These are phyloP conservation scores for Priocnemis perturbator DNA, from an alignment of 2,888 invertebrate genomes.

Conservation along the genomic window DNA sequence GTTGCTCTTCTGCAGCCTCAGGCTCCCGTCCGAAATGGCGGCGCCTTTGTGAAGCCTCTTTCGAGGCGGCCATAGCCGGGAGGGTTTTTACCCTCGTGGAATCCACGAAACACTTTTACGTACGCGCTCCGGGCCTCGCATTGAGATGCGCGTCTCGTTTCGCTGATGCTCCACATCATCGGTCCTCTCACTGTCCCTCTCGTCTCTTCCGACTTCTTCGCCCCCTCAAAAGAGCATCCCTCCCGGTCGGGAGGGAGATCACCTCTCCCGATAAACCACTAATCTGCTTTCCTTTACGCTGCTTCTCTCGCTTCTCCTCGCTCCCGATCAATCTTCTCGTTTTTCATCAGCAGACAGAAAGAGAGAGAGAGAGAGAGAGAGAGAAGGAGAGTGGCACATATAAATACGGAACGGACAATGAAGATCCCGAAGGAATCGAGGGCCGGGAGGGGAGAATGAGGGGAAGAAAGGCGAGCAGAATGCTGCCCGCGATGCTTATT, in stretches of 20 bases:
- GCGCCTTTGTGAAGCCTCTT: slow-evolving; percentile 62
- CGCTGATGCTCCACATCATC: slow-evolving; percentile 39
- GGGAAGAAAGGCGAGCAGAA: background rate
- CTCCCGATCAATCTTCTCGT: slow-evolving; percentile 13
- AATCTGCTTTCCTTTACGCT: slow-evolving; percentile 7
- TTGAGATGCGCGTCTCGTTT: slow-evolving; percentile 71
- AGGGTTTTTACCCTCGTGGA: slow-evolving; percentile 69
- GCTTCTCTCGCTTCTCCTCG: background rate
- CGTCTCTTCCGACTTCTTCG: slow-evolving; percentile 5
- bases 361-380: too few species aligned
- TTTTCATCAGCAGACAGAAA: background rate
- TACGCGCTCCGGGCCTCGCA: slow-evolving; percentile 58
- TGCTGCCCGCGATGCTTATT: slow-evolving; percentile 14
- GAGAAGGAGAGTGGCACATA: too few species aligned
- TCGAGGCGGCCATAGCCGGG: slow-evolving; percentile 61
- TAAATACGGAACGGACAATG: too few species aligned
- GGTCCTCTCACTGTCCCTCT: slow-evolving; percentile 2
- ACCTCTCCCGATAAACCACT: slow-evolving; percentile 12
- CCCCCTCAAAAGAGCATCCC: slow-evolving; percentile 3
- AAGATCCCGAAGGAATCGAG: background rate
- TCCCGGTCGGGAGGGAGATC: too few species aligned
- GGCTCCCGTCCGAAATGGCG: slow-evolving; percentile 57
- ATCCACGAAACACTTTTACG: slow-evolving; percentile 71
- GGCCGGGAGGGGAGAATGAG: background rate
- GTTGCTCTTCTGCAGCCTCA: background rate